These are phyloP conservation scores for Heteromurus nitidus DNA, from an alignment of 2,888 invertebrate species.

Conservation along the genomic window DNA sequence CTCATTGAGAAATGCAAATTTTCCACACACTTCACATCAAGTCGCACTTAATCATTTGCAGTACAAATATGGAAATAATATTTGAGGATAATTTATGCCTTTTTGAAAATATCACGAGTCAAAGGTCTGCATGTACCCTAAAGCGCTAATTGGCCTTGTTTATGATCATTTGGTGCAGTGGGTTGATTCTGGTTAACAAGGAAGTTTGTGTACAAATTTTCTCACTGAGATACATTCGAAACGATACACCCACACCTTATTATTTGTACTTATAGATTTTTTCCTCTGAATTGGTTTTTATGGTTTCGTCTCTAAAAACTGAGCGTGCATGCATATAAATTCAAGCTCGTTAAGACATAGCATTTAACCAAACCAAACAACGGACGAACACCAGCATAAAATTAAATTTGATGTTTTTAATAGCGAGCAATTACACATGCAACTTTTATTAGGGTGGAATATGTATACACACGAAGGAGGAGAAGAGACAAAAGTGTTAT, in stretches of 20 bases:
- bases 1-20: constrained; percentile 52
- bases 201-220: no score
- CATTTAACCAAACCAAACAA: no score
- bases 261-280: no score
- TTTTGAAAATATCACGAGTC: constrained; percentile 32
- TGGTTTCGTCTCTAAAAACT: no score
- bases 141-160: constrained; percentile 54
- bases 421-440: background rate
- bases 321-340: no score
- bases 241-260: no score
- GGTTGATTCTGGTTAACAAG: background rate
- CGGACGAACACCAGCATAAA: no score
- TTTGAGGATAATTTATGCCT: constrained; percentile 29
- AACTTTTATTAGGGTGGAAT: constrained; percentile 8
- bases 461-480: background rate
- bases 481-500: no score
- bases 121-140: constrained; percentile 26
- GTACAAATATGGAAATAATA: constrained; percentile 42
- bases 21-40: constrained; percentile 4
- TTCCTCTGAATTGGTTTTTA: no score
- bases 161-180: background rate
- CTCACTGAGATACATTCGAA: no score
- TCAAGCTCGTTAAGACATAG: no score
- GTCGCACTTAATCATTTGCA: constrained; percentile 17
- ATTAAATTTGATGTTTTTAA: no score